These are phyloP conservation scores for Lordiphosa collinella DNA, from an alignment of 1,140 invertebrate genomes.

Conservation along the genomic window DNA sequence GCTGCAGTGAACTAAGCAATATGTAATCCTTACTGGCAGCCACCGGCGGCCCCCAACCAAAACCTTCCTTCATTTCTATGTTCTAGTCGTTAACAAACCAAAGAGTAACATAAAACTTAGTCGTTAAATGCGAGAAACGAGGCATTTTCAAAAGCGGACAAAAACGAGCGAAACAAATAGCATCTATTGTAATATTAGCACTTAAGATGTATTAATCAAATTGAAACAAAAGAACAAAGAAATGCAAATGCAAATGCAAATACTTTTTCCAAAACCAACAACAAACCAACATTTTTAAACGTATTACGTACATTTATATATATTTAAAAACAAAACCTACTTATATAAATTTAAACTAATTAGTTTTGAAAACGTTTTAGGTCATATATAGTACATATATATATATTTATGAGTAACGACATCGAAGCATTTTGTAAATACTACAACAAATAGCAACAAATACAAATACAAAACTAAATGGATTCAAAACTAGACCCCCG, in stretches of 20 bases:
- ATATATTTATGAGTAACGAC: conserved; percentile 53
- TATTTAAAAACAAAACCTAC: conserved; percentile 45
- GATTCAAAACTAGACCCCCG: neutral
- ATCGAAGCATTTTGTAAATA: conserved; percentile 78
- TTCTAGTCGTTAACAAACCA: conserved; percentile 75
- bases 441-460: conserved; percentile 41
- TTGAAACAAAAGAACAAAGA: conserved; percentile 44
- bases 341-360: conserved; percentile 64
- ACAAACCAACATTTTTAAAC: conserved; percentile 49
- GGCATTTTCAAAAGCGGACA: conserved; percentile 35
- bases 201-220: conserved; percentile 72
- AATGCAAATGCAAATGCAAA: conserved; percentile 44
- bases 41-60: conserved; percentile 4
- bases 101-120: conserved; percentile 47
- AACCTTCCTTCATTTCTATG: conserved; percentile 62
- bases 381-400: conserved; percentile 41
- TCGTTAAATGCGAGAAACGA: conserved; percentile 7
- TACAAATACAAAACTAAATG: conserved; percentile 12
- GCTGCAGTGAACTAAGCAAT: conserved; percentile 64
- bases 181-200: conserved; percentile 68
- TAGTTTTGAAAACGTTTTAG: conserved; percentile 74
- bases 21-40: conserved; percentile 34
- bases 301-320: conserved; percentile 54
- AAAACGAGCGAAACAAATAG: conserved; percentile 57
- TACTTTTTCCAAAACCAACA: conserved; percentile 63